Base-by-base conservation (phyloP, 1,140 invertebrate species). In the Idris sp. region DNA sequence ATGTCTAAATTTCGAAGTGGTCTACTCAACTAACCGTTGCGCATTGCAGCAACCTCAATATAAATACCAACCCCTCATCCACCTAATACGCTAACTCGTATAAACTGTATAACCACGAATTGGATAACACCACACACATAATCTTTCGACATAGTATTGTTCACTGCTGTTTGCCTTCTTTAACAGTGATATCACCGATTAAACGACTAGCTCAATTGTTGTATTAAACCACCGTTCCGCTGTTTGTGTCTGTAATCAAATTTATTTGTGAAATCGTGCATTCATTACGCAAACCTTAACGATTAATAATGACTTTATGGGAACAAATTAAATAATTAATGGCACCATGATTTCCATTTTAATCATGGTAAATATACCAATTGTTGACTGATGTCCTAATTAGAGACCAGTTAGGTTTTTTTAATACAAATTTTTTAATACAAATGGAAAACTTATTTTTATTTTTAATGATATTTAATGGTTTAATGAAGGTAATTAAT, bases 11-110 rank as follows among this genome's bases (percentile, higher is more conserved):
- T 30, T 38, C 44, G 43, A 75, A 75, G 71, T 62, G 62, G 62
- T 74, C 54, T 74, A 58, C 54, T 61, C 44, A 58, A 28, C 36
- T 46, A 49, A 28, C 31, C 68, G 51, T 77, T 77, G 65, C 76
- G 76, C 75, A 77, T 77, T 74, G 75, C 75, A 77, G 64, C 59
- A 74, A 77, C 75, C 59, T 53, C 64, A 74, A 74, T 77, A 73
- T 69, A 73, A 77, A 77, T 46, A 74, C 46, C 36, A 46, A n/a
- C 15, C 41, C 46, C 58, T 72, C 53, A 44, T 56, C 43, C 41
- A 58, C 53, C 40, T 74, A 65, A 74, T 61, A 69, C 54, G 38
- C 43, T 48, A 61, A 33, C 43, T 36, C 31, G 30, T 76, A 68
- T 68, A 68, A 74, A 77, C 61, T 48, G 49, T 53, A 69, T 48